A percentile compares a stretch with the other conserved stretches of the same genome.
These are phyloP conservation scores for Steinernema hermaphroditum DNA, from an alignment of 2,888 invertebrate species.

Conservation along the genomic window DNA sequence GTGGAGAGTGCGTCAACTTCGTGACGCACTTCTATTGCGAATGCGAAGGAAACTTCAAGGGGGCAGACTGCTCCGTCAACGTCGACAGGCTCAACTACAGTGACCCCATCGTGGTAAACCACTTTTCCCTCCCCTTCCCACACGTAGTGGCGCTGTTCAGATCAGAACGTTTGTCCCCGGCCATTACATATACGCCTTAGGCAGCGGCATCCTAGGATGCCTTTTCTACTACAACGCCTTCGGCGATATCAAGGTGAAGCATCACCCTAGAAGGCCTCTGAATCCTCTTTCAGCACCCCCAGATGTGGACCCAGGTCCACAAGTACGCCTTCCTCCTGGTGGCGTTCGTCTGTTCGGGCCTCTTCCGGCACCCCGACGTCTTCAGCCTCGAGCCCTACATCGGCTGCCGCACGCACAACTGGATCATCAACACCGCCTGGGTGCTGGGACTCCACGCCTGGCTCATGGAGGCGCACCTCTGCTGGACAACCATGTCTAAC, in stretches of 20 bases:
- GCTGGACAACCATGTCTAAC: constrained; percentile 9
- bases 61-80: not conserved
- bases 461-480: constrained; percentile 1
- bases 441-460: not conserved
- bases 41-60: constrained; percentile 12
- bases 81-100: not conserved
- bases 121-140: too few species aligned
- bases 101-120: not conserved
- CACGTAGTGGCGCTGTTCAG: not conserved
- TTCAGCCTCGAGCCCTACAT: not conserved
- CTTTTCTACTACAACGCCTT: constrained; percentile 49
- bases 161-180: not conserved
- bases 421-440: constrained; percentile 2
- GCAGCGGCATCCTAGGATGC: constrained; percentile 46
- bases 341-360: not conserved
- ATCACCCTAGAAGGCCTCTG: constrained; percentile 22
- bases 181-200: constrained; percentile 35
- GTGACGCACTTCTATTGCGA: not conserved
- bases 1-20: constrained; percentile 15
- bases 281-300: not conserved
- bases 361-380: not conserved
- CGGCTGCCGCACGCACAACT: constrained; percentile 6
- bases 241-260: constrained; percentile 42
- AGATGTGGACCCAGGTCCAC: not conserved
- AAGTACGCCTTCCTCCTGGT: not conserved